A percentile compares a stretch with the other conserved stretches of the same genome.
Conservation (phyloP, 2,797 vertebrate species). For the Microtus californicus region DNA sequence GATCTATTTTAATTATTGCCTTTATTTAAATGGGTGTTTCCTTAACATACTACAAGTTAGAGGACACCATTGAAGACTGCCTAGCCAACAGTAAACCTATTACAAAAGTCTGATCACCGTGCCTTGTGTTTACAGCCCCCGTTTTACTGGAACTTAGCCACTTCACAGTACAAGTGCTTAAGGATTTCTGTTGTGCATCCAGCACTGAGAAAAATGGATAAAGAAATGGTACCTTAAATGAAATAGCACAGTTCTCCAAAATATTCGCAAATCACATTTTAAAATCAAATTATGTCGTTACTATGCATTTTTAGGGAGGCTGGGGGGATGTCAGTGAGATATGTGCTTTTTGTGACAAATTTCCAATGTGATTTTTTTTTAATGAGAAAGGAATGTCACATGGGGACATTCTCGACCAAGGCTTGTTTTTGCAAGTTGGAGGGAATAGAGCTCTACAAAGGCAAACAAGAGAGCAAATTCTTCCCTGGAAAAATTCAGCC, state of each 20-base stretch:
- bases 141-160: not conserved
- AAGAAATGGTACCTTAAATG: slow-evolving; percentile 40
- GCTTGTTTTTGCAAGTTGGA: slow-evolving; percentile 29
- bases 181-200: not conserved
- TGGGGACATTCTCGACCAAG: not conserved
- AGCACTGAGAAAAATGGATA: not conserved
- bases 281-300: not conserved
- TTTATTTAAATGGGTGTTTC: slow-evolving; percentile 33
- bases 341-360: not conserved
- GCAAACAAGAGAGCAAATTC: slow-evolving; percentile 19
- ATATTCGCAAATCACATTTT: slow-evolving; percentile 39
- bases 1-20: not conserved
- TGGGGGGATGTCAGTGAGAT: not conserved
- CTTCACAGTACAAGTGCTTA: slow-evolving; percentile 11
- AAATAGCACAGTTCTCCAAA: slow-evolving; percentile 44
- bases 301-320: not conserved
- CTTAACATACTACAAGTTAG: not conserved
- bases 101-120: not conserved
- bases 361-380: not conserved
- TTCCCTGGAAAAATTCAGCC: slow-evolving; percentile 70
- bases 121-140: not conserved
- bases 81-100: not conserved
- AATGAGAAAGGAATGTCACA: not conserved
- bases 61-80: not conserved
- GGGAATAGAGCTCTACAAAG: not conserved